Evolutionary conservation across 2,888 invertebrate species (phyloP).

Genomic region (Drosophila quasianomalipes): DNA sequence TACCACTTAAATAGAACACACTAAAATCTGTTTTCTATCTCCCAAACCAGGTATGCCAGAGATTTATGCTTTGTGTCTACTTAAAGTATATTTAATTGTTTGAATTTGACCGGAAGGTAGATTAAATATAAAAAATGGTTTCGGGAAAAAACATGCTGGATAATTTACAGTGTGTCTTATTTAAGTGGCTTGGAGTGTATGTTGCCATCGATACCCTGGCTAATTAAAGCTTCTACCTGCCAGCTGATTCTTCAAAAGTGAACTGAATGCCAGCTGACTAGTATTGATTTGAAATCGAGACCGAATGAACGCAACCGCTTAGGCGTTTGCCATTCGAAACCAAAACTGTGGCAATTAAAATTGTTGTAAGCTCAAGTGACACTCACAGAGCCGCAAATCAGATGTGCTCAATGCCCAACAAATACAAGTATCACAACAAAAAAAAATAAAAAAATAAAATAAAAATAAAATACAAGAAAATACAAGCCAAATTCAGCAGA

Average conservation of each 20-base stretch:
- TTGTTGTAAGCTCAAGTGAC: slow-evolving; percentile 72
- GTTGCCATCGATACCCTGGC: slow-evolving; percentile 42
- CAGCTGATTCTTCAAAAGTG: slow-evolving; percentile 55
- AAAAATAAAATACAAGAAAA: slow-evolving; percentile 15
- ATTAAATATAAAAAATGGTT: background rate
- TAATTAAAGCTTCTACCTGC: slow-evolving; percentile 49
- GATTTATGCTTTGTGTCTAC: background rate
- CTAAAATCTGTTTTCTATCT: background rate
- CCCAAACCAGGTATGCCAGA: background rate
- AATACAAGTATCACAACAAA: background rate
- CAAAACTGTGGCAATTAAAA: slow-evolving; percentile 66
- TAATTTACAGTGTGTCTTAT: background rate
- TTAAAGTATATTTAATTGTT: background rate
- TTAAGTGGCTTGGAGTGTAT: background rate
- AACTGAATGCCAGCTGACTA: slow-evolving; percentile 39
- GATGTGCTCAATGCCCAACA: slow-evolving; percentile 5
- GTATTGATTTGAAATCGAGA: slow-evolving; percentile 21
- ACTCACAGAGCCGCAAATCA: slow-evolving; percentile 42
- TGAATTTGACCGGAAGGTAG: background rate
- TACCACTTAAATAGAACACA: background rate
- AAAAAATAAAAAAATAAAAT: background rate
- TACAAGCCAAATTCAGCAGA: background rate
- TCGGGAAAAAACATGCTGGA: background rate
- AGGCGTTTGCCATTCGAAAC: slow-evolving; percentile 34
- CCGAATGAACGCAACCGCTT: slow-evolving; percentile 18